phyloP scores from a whole-genome alignment of 2,888 invertebrate species.

The Andrena marginata region DNA sequence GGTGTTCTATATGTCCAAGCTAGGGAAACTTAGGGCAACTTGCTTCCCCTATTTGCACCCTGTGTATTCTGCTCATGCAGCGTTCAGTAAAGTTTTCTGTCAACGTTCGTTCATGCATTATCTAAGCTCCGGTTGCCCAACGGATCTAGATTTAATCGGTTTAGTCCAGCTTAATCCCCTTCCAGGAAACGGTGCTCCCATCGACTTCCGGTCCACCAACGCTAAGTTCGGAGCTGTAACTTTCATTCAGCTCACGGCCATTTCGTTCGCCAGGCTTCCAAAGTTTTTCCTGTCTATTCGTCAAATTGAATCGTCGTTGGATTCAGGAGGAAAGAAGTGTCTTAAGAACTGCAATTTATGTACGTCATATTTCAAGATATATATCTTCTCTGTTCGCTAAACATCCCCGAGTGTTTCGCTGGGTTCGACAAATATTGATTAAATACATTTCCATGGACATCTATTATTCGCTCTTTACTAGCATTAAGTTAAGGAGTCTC shows the following conservation, averaged over 20 bases:
- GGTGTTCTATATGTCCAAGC: no score
- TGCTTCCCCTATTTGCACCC: neutral
- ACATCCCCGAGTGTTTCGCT: neutral
- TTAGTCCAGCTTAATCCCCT: conserved; percentile 41
- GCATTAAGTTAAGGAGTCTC: neutral
- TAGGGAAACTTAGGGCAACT: neutral
- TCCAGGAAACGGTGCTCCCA: conserved; percentile 27
- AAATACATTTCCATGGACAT: neutral
- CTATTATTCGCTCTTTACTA: neutral
- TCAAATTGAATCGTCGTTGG: neutral
- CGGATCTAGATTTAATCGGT: conserved; percentile 48
- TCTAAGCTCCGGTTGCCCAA: conserved; percentile 18
- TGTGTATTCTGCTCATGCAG: neutral
- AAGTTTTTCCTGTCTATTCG: neutral
- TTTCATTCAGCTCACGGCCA: neutral
- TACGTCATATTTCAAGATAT: neutral
- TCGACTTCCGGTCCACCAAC: conserved; percentile 31
- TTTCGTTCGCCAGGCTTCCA: neutral
- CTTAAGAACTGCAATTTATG: neutral
- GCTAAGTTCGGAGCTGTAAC: conserved; percentile 8
- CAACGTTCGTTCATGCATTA: conserved; percentile 19
- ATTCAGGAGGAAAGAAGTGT: neutral
- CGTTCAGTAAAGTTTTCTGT: conserved; percentile 23
- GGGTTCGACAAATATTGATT: neutral
- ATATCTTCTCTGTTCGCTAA: neutral